These are phyloP conservation scores for Podocnemis expansa DNA, from an alignment of 2,113 vertebrate genomes.

Conservation along the genomic window DNA sequence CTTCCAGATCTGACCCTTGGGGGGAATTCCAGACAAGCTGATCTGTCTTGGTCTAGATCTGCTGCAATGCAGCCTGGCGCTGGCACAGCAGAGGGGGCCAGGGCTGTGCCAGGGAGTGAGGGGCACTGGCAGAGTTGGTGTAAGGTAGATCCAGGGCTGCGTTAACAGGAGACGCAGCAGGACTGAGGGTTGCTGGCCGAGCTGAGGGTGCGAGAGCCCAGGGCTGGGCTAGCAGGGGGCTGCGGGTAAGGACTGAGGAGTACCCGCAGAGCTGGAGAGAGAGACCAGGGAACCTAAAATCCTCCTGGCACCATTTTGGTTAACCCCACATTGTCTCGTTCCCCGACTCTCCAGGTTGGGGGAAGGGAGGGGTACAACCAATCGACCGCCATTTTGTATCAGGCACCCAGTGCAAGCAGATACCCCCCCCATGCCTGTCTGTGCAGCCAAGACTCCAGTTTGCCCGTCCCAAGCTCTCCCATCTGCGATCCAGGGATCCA, in stretches of 20 bases:
- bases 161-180: too few relatives aligned
- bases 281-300: background rate
- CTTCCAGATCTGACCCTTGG: background rate
- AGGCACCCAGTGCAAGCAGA: background rate
- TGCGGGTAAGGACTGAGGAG: background rate
- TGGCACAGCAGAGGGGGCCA: background rate
- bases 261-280: too few relatives aligned
- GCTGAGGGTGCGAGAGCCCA: too few relatives aligned
- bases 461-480: background rate
- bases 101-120: background rate
- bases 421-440: too few relatives aligned
- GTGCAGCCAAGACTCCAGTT: background rate
- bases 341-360: background rate
- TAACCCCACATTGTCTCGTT: background rate
- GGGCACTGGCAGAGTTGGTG: background rate
- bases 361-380: background rate
- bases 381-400: background rate
- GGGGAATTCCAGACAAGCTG: background rate
- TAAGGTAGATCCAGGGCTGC: background rate
- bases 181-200: too few relatives aligned
- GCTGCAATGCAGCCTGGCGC: background rate
- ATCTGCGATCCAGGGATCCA: background rate
- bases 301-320: background rate
- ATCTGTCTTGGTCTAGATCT: background rate
- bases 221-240: background rate